Evolutionary conservation across 2,888 invertebrate species (phyloP).

Genomic region (Acronicta psi): DNA sequence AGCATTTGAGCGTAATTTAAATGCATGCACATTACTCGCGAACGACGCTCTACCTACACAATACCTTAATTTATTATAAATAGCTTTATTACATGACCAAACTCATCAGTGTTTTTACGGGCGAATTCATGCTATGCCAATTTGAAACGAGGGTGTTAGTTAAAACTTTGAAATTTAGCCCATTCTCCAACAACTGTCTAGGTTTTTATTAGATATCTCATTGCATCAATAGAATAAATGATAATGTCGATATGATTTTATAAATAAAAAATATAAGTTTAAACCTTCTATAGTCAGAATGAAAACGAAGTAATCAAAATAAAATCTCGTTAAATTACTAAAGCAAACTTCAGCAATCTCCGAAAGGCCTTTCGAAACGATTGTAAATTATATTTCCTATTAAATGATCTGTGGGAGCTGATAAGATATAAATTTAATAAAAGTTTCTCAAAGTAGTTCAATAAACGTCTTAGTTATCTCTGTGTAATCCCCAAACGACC

Average conservation of each 20-base stretch:
- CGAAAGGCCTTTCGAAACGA: constrained; percentile 44
- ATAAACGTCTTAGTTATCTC: constrained; percentile 76
- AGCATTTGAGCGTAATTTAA: constrained; percentile 82
- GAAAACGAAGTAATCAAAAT: constrained; percentile 13
- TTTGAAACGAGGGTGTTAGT: constrained; percentile 16
- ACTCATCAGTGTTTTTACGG: constrained; percentile 50
- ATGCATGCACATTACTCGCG: constrained; percentile 80
- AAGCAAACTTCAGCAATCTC: constrained; percentile 42
- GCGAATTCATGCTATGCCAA: constrained; percentile 14
- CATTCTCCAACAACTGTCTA: background rate
- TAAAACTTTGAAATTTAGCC: constrained; percentile 1
- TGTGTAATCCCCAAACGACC: constrained; percentile 74
- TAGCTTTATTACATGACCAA: constrained; percentile 69
- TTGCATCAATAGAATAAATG: background rate
- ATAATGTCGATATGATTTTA: background rate
- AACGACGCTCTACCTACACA: constrained; percentile 66
- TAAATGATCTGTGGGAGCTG: constrained; percentile 59
- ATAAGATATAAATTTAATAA: constrained; percentile 70
- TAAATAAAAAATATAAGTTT: background rate
- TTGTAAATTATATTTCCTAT: constrained; percentile 67
- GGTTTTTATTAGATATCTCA: background rate
- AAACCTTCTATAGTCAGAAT: constrained; percentile 6
- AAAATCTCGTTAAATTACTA: constrained; percentile 34
- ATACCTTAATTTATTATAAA: constrained; percentile 80
- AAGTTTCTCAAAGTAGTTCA: constrained; percentile 72